Base-by-base conservation (phyloP, 2,888 invertebrate species). In the Schizaphis graminum region DNA sequence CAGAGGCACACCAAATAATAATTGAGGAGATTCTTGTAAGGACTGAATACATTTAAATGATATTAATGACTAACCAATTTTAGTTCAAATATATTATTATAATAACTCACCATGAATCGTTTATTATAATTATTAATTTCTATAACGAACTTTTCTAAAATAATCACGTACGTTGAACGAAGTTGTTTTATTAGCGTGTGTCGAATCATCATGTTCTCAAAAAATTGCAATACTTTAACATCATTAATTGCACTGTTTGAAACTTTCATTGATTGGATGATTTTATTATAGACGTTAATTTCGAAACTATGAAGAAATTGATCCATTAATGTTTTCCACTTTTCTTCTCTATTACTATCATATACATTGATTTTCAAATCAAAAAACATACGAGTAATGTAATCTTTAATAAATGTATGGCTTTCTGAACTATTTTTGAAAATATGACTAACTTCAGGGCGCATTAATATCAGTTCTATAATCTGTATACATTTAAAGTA, bases 311-410 rank as follows among this genome's bases (percentile, higher is more conserved):
- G 8, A n/a, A 41, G 49, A 41, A 91, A 91, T 28, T 53, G 26
- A 21, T 53, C 53, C 53, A 91, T 77, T 53, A 28, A 11, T 24
- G 53, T 53, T 0, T 44, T 91, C 91, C 53, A 84, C 13, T 41
- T 84, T 5, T 91, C 26, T n/a, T 41, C 26, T 35, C 41, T 28
- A n/a, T 84, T 67, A n/a, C 67, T 49, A 35, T 90, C 26, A 56
- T 91, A 91, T 10, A 91, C 53, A 41, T 90, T 26, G 21, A 24
- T 67, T 49, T 90, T n/a, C 67, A 67, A 67, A 11, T 90, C 49
- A 24, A 90, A 90, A 49, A 90, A 90, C 24, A 49, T 61, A 21
- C 28, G 11, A 11, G 24, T 67, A 13, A 90, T 67, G 35, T 53
- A 53, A 7, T 88, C 24, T 35, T 35, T 47, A 11, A 90, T n/a